A percentile compares a stretch with the other conserved stretches of the same genome.
phyloP scores from a whole-genome alignment of 1,140 invertebrate species.

The Brachionus angularis region DNA sequence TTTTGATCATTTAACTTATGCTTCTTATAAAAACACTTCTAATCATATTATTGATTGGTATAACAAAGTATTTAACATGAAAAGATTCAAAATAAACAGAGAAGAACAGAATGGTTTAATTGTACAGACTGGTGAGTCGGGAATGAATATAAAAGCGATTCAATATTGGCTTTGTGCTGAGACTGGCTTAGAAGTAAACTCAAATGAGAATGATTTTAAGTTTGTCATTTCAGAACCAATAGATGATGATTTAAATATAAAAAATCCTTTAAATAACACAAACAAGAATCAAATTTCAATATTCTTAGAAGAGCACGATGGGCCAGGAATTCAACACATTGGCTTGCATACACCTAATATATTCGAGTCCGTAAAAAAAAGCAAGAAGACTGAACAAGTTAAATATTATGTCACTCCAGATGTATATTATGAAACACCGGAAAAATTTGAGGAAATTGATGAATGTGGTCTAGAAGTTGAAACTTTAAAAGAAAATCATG shows the following conservation, averaged over 20 bases:
- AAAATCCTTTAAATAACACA: constrained; percentile 43
- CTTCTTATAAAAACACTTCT: constrained; percentile 55
- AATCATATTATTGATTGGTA: constrained; percentile 59
- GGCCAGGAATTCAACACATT: constrained; percentile 62
- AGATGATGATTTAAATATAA: constrained; percentile 52
- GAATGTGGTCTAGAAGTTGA: constrained; percentile 32
- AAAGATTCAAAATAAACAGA: constrained; percentile 60
- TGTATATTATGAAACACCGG: constrained; percentile 24
- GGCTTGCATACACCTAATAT: constrained; percentile 58
- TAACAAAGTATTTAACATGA: constrained; percentile 60
- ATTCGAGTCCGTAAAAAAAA: constrained; percentile 50
- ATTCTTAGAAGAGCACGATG: constrained; percentile 59
- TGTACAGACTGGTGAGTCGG: constrained; percentile 48
- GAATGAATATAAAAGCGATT: constrained; percentile 59
- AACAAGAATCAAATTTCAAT: constrained; percentile 59
- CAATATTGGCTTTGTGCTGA: constrained; percentile 62
- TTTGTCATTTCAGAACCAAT: constrained; percentile 61
- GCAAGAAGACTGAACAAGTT: constrained; percentile 50
- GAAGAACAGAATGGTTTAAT: constrained; percentile 47
- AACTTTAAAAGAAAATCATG: constrained; percentile 48
- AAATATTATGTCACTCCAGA: constrained; percentile 27
- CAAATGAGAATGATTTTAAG: constrained; percentile 50
- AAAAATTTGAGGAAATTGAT: constrained; percentile 28
- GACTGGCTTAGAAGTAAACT: constrained; percentile 50
- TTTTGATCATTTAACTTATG: constrained; percentile 61